Percentiles rank a stretch among this genome's conserved stretches.
phyloP scores from a whole-genome alignment of 2,797 vertebrate genomes.

The Brachyrhaphis roseni region DNA sequence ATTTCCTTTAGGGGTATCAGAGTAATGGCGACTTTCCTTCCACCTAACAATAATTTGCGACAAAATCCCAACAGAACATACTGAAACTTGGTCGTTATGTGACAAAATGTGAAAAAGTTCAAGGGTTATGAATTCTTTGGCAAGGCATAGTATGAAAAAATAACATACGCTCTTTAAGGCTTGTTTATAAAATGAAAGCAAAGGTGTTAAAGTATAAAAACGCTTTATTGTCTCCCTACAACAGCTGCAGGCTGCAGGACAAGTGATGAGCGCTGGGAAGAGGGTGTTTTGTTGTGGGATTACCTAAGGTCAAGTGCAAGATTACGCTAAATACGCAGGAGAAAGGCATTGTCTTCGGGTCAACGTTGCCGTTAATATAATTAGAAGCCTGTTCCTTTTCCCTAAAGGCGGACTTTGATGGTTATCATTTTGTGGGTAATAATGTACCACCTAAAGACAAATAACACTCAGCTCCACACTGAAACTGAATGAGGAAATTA shows the following conservation, averaged over 20 bases:
- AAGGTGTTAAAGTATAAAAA: conserved; percentile 61
- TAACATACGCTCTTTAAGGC: conserved; percentile 5
- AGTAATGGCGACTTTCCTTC: neutral
- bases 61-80: neutral
- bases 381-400: conserved; percentile 68
- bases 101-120: neutral
- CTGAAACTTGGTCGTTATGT: neutral
- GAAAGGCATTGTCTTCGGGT: conserved; percentile 65
- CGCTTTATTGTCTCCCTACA: conserved; percentile 37
- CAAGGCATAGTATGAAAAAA: neutral
- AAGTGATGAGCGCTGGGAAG: conserved; percentile 52
- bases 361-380: conserved; percentile 70
- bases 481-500: conserved; percentile 71
- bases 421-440: conserved; percentile 76
- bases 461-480: conserved; percentile 63
- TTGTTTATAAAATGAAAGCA: conserved; percentile 43
- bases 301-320: conserved; percentile 56
- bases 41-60: neutral
- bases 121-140: neutral
- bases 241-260: conserved; percentile 60
- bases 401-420: conserved; percentile 65
- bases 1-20: neutral
- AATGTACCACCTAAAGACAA: conserved; percentile 77
- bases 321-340: conserved; percentile 58
- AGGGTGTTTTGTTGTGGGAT: conserved; percentile 57